These are phyloP conservation scores for Hydrolagus affinis DNA, from an alignment of 2,113 vertebrate species.

Conservation along the genomic window DNA sequence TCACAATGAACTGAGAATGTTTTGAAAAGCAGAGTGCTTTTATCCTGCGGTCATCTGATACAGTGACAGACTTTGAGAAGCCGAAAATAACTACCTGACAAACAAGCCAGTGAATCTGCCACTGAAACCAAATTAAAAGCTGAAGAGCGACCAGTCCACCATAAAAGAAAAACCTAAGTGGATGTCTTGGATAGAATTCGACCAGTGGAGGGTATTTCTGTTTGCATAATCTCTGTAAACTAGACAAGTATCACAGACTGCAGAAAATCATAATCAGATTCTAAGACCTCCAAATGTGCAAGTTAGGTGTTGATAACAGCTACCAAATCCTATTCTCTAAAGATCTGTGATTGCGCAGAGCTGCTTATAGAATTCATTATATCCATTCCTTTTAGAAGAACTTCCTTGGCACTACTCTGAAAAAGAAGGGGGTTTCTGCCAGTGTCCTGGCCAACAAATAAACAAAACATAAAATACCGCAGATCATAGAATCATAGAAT, in stretches of 20 bases:
- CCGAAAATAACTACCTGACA: slow-evolving; percentile 34
- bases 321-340: background rate
- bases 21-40: slow-evolving; percentile 36
- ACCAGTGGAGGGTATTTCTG: slow-evolving; percentile 33
- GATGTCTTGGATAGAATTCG: slow-evolving; percentile 27
- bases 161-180: slow-evolving; percentile 34
- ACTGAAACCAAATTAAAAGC: background rate
- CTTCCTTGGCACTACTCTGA: background rate
- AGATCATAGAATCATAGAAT: too few species aligned
- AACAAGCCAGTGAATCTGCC: background rate
- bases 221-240: slow-evolving; percentile 35
- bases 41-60: slow-evolving; percentile 34
- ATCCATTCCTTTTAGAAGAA: background rate
- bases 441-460: too few species aligned
- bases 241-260: slow-evolving; percentile 35
- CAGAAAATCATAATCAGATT: slow-evolving; percentile 35
- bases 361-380: background rate
- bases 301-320: background rate
- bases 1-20: slow-evolving; percentile 34
- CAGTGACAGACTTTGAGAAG: slow-evolving; percentile 37
- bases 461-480: too few species aligned
- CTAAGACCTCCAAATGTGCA: background rate
- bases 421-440: too few species aligned
- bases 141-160: background rate
- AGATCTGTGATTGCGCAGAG: background rate